These are phyloP conservation scores for Oscheius sp. DNA, from an alignment of 2,888 invertebrate genomes.

Conservation along the genomic window DNA sequence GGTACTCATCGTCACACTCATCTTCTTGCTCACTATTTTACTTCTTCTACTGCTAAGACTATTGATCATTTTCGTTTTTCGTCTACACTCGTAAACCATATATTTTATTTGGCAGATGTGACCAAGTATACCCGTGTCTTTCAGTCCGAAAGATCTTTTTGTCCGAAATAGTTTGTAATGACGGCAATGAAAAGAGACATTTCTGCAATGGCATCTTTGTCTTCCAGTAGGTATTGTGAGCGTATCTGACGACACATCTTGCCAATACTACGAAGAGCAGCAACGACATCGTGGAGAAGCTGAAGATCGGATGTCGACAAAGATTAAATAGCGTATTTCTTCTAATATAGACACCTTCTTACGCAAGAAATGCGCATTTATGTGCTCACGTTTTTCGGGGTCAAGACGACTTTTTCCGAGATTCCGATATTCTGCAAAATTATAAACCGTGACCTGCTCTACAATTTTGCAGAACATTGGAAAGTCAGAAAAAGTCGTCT, in stretches of 20 bases:
- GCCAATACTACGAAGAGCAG: conserved; percentile 42
- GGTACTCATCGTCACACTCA: neutral
- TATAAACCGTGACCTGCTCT: too few species aligned
- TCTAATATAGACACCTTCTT: too few species aligned
- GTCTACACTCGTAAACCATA: neutral
- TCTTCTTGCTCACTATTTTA: neutral
- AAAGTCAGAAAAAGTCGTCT: too few species aligned
- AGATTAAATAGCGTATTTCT: neutral
- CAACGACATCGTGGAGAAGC: conserved; percentile 48
- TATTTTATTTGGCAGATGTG: neutral
- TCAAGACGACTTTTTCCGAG: too few species aligned
- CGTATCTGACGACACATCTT: conserved; percentile 44
- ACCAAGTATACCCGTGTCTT: neutral
- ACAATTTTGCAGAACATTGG: too few species aligned
- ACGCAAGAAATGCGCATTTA: too few species aligned
- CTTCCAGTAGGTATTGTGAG: conserved; percentile 28
- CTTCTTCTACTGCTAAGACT: neutral
- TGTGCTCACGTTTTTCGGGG: too few species aligned
- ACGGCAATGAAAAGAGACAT: conserved; percentile 57
- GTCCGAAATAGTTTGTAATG: conserved; percentile 49
- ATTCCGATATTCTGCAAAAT: too few species aligned
- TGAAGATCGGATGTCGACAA: conserved; percentile 2
- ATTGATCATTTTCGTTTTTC: neutral
- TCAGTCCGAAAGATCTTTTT: conserved; percentile 55
- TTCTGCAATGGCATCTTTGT: conserved; percentile 42